These are phyloP conservation scores for Callosobruchus maculatus DNA, from an alignment of 2,888 invertebrate genomes.

Conservation along the genomic window DNA sequence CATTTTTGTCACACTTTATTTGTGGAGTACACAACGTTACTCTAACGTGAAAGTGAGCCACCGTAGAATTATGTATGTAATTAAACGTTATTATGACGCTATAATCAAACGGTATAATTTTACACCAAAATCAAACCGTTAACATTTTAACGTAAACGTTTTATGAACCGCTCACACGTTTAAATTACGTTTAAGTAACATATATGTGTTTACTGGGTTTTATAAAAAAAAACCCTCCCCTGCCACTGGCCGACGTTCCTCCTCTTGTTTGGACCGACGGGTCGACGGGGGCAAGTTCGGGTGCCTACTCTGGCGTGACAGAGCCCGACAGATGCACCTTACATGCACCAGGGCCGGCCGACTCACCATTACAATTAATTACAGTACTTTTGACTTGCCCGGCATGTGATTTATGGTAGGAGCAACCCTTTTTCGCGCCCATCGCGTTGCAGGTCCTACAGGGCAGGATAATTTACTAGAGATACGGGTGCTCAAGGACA, in stretches of 20 bases:
- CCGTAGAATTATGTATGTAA: too few relatives aligned
- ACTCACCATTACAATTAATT: constrained; percentile 34
- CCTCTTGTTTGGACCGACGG: neutral
- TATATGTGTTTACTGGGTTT: too few relatives aligned
- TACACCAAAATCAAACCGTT: too few relatives aligned
- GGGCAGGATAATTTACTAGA: neutral
- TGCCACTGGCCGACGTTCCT: constrained; percentile 10
- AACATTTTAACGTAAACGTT: too few relatives aligned
- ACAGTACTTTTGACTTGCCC: constrained; percentile 31
- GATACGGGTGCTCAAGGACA: neutral
- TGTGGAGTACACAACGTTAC: too few relatives aligned
- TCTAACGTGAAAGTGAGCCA: too few relatives aligned
- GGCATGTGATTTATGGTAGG: constrained; percentile 34
- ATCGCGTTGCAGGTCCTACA: neutral
- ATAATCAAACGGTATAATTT: too few relatives aligned
- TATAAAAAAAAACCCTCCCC: too few relatives aligned
- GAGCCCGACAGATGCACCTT: constrained; percentile 27
- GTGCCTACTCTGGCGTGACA: constrained; percentile 23
- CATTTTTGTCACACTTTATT: too few relatives aligned
- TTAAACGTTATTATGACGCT: too few relatives aligned
- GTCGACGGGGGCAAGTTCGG: neutral
- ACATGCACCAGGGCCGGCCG: constrained; percentile 12
- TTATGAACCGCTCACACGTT: too few relatives aligned
- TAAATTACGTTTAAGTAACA: too few relatives aligned
- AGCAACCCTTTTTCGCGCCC: constrained; percentile 19